Conservation (phyloP, 1,140 invertebrate species). For the Saccostrea cuccullata region DNA sequence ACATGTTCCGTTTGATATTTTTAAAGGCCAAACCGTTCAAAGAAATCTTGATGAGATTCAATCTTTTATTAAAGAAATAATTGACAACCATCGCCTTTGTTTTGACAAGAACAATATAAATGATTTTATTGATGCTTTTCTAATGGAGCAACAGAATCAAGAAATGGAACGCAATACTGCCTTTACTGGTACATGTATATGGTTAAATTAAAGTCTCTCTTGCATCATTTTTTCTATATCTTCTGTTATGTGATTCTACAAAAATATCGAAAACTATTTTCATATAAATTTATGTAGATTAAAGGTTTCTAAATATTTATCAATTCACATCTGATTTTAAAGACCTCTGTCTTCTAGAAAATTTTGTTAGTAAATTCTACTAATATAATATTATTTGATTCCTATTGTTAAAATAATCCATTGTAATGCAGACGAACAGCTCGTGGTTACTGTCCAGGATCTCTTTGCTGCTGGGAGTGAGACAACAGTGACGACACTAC, state of each 20-base stretch:
- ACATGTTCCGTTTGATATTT: not conserved
- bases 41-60: not conserved
- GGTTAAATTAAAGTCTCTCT: too few relatives aligned
- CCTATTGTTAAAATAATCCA: not conserved
- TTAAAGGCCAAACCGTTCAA: not conserved
- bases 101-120: not conserved
- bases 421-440: constrained; percentile 57
- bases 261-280: too few relatives aligned
- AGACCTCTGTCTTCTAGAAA: not conserved
- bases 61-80: not conserved
- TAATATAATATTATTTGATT: not conserved
- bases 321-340: not conserved
- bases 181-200: too few relatives aligned
- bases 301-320: not conserved
- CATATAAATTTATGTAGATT: too few relatives aligned
- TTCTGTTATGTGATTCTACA: too few relatives aligned
- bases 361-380: not conserved
- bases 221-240: too few relatives aligned
- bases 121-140: not conserved
- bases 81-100: not conserved
- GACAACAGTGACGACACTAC: constrained; percentile 89
- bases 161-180: not conserved
- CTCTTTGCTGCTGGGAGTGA: constrained; percentile 93
- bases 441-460: constrained; percentile 80
- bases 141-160: not conserved